These are phyloP conservation scores for Cydia strobilella DNA, from an alignment of 1,140 invertebrate genomes.

Conservation along the genomic window DNA sequence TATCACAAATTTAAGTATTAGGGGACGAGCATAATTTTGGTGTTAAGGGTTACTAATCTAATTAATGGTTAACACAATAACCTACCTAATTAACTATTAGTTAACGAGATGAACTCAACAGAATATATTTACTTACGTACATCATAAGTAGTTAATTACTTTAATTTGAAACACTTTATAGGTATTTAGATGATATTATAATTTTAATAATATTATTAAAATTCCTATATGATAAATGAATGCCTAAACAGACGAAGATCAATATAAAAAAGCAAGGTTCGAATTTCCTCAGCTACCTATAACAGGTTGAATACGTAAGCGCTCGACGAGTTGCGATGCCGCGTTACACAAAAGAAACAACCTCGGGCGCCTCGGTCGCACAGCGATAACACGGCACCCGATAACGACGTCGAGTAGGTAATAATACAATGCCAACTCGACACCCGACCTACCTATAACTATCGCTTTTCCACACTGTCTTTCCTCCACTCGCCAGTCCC, in stretches of 20 bases:
- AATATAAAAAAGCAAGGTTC: conserved; percentile 6
- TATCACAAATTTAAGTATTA: too few relatives aligned
- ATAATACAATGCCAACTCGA: conserved; percentile 76
- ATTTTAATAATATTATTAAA: background rate
- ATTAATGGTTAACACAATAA: background rate
- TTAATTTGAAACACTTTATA: background rate
- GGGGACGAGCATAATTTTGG: too few relatives aligned
- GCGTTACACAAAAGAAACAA: conserved; percentile 63
- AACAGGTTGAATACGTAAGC: conserved; percentile 27
- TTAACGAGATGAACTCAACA: background rate
- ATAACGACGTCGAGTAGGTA: conserved; percentile 67
- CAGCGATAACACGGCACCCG: conserved; percentile 61
- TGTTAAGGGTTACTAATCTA: background rate
- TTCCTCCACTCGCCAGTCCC: conserved; percentile 57
- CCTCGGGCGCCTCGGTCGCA: conserved; percentile 44
- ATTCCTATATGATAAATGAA: background rate
- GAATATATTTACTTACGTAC: conserved; percentile 6
- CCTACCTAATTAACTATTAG: background rate
- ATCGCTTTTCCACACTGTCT: conserved; percentile 68
- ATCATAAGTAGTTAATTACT: background rate
- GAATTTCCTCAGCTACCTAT: conserved; percentile 6
- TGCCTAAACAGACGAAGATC: background rate
- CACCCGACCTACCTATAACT: conserved; percentile 73
- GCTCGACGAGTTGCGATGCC: conserved; percentile 46
- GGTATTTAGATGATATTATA: background rate